phyloP scores from a whole-genome alignment of 1,140 invertebrate species.

The Triops cancriformis region DNA sequence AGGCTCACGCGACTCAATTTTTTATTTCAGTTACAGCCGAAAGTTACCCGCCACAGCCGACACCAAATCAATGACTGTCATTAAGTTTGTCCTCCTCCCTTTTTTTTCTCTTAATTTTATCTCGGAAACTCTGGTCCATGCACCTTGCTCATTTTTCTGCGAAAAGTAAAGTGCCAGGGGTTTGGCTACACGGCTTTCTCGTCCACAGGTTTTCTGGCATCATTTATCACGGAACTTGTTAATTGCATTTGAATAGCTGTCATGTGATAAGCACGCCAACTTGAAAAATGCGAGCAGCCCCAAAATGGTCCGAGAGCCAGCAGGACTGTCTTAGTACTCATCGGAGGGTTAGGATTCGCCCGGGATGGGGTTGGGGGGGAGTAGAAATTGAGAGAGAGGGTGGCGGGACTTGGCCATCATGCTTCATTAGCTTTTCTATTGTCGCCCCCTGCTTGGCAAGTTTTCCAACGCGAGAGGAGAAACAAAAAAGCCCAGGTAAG shows the following conservation, averaged over 20 bases:
- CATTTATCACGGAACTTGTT: not conserved
- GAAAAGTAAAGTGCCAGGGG: not conserved
- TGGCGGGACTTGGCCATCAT: not conserved
- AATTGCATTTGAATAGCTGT: constrained; percentile 14
- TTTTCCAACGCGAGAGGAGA: not conserved
- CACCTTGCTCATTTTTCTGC: not conserved
- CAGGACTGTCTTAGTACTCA: not conserved
- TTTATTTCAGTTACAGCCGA: not conserved
- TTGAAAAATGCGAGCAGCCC: not conserved
- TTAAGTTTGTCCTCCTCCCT: not conserved
- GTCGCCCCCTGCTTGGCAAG: not conserved
- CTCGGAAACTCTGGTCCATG: not conserved
- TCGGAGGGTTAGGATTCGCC: not conserved
- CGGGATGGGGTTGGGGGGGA: too few species aligned
- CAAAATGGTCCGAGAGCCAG: not conserved
- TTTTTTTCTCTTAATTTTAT: not conserved
- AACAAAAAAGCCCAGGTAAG: constrained; percentile 3
- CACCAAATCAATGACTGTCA: not conserved
- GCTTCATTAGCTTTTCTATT: constrained; percentile 14
- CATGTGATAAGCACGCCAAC: not conserved
- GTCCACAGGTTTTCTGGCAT: not conserved
- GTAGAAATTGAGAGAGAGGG: not conserved
- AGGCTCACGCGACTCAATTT: not conserved
- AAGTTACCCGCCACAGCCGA: not conserved
- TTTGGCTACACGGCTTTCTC: not conserved